Base-by-base conservation (phyloP, 2,888 invertebrate genomes). In the Sthenelais limicola region DNA sequence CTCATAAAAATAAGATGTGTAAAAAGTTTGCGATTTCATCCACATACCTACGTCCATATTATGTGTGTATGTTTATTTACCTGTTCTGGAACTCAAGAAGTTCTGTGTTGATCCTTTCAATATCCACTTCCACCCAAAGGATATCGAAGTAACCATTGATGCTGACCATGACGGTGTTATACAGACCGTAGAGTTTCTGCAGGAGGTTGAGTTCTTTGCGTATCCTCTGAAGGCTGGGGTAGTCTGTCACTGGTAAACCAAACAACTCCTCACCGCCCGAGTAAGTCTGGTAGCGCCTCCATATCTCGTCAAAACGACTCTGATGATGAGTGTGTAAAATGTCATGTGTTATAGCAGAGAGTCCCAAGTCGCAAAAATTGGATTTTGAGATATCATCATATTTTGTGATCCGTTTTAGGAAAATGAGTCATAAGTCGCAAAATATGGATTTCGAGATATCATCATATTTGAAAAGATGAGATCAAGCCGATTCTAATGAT, bases 101-200 rank as follows among this genome's bases (percentile, higher is more conserved):
- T 70, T 87, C 86, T 15, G 76, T 75, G 71, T 84, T 85, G 75
- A 87, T 87, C 69, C 84, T 86, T 33, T 86, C 86, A 74, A 86
- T 86, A 75, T 87, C 85, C 33, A 87, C 85, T 49, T 87, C 87
- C 9, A 81, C 79, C 87, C 87, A 87, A 5, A 83, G 79, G 28
- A 87, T 83, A 74, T 87, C 86, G 75, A 79, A 85, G 80, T 86
- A 87, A 15, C 86, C 84, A 76, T 82, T 82, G 33, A 87, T 84
- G 67, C 83, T 82, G n/a, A 78, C 80, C 80, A 84, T 86, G 21
- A 87, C 87, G 33, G 79, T 77, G 72, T 83, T 86, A 79, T 87
- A 87, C 21, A 87, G 78, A 33, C 83, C 81, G 75, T 87, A 87
- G 66, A 87, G 81, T 70, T 87, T 87, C 81, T 87, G 86, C 49